phyloP scores from a whole-genome alignment of 1,140 invertebrate species.

The Neodiprion pinetum region DNA sequence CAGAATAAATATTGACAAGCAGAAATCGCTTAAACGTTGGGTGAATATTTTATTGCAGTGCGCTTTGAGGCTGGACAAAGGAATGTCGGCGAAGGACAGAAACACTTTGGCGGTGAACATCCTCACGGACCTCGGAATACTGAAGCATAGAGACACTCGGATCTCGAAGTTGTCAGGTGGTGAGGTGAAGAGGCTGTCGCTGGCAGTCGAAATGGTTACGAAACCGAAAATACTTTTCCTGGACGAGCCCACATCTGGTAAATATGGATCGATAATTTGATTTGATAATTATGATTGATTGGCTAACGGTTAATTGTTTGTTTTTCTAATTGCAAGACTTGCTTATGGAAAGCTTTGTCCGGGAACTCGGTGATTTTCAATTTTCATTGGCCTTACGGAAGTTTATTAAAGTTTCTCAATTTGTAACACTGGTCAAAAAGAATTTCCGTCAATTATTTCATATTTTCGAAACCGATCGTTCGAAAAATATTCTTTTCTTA shows the following conservation, averaged over 20 bases:
- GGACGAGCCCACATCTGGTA: slow-evolving; percentile 69
- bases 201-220: slow-evolving; percentile 80
- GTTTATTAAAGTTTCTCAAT: too few species aligned
- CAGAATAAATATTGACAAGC: too few species aligned
- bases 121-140: slow-evolving; percentile 63
- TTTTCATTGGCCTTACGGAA: too few species aligned
- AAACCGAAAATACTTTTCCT: slow-evolving; percentile 76
- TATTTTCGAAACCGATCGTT: too few species aligned
- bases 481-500: too few species aligned
- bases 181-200: slow-evolving; percentile 80
- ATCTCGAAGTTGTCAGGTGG: slow-evolving; percentile 76
- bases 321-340: too few species aligned
- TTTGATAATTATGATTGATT: not conserved
- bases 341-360: too few species aligned
- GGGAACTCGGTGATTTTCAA: too few species aligned
- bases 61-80: slow-evolving; percentile 61
- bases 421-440: too few species aligned
- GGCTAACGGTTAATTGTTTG: too few species aligned
- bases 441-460: too few species aligned
- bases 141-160: slow-evolving; percentile 67
- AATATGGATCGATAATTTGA: slow-evolving; percentile 5
- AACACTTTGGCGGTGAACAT: slow-evolving; percentile 62
- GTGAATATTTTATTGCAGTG: slow-evolving; percentile 26
- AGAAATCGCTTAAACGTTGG: not conserved
- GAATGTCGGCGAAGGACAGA: not conserved